Evolutionary conservation across 2,797 vertebrate genomes (phyloP), one percentile per base, ranked within the genome.

Genomic region (Enteromius thamalakanensis): DNA sequence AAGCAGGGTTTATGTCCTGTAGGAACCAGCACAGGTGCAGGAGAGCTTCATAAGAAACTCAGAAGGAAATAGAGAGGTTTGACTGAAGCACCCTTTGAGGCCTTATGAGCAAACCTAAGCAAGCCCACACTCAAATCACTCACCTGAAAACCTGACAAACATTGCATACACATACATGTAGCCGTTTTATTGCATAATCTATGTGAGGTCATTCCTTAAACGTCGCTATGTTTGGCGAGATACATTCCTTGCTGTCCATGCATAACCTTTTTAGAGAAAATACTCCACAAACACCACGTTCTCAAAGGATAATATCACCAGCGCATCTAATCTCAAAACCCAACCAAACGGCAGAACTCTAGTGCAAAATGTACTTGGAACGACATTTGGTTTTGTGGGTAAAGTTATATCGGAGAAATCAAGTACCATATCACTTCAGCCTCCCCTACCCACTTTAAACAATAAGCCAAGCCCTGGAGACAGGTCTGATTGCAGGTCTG

Each of bases 101-200:
- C 93, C 89, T 85, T 85, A 87, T 90, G 89, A 90, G 76, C 76
- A 77, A 80, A 91, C 92, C 92, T 92, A 91, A 94, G 92, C 89
- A 87, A 85, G 76, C 86, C 79, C 68, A 26, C 79, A 71, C 79
- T 80, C 79, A 80, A 70, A 70, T 26, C 40, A 70, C 79, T 58
- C 10, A 1, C 23, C 9, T 58, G 4, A 47, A 49, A 51, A 53
- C n/a, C 69, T 19, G 47, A 53, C 17, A 37, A 49, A 37, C 26
- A 53, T 79, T 79, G 78, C 78, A 79, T 69, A 55, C 23, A 10
- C 26, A 14, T n/a, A 19, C 10, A 45, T 37, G 12, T n/a, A 68
- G 34, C 21, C 17, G 21, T 15, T 67, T 79, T 67, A 80, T 71
- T 80, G 79, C 79, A 71, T 80, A 80, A 70, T 29, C 74, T 69